phyloP scores from a whole-genome alignment of 1,140 invertebrate species.

The Druon quercuslanigerum region DNA sequence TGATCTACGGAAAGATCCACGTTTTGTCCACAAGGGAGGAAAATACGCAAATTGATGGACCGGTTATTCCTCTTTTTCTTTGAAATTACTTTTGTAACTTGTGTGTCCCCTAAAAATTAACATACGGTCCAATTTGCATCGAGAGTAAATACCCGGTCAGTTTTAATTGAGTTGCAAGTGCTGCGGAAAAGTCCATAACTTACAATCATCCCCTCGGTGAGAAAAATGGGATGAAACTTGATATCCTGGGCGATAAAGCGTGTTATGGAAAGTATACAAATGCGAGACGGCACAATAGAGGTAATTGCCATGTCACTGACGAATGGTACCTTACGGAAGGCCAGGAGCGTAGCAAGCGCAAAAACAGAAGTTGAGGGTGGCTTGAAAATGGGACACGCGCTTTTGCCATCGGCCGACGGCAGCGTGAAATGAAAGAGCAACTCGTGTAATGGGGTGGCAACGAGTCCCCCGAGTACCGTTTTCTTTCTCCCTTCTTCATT shows the following conservation, averaged over 20 bases:
- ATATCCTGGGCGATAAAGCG: background rate
- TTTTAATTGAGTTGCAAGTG: slow-evolving; percentile 12
- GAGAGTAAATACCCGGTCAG: background rate
- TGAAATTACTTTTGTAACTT: no score
- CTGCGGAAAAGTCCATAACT: background rate
- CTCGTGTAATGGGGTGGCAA: slow-evolving; percentile 21
- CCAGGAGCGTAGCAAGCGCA: slow-evolving; percentile 4
- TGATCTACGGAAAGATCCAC: no score
- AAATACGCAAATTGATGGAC: no score
- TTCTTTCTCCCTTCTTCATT: background rate
- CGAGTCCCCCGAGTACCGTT: slow-evolving; percentile 24
- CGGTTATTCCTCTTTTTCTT: no score
- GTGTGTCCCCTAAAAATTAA: no score
- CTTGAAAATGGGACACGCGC: slow-evolving; percentile 12
- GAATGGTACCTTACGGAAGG: background rate
- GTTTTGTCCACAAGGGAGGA: no score
- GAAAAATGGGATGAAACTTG: slow-evolving; percentile 31
- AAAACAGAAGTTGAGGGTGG: background rate
- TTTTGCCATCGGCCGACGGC: slow-evolving; percentile 13
- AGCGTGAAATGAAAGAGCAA: slow-evolving; percentile 16
- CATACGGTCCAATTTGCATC: no score
- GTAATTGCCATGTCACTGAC: slow-evolving; percentile 28
- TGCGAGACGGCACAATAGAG: slow-evolving; percentile 20
- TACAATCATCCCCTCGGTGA: background rate
- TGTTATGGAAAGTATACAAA: slow-evolving; percentile 28